A percentile compares a stretch with the other conserved stretches of the same genome.
These are phyloP conservation scores for Platanista minor DNA, from an alignment of 2,113 vertebrate genomes.

Conservation along the genomic window DNA sequence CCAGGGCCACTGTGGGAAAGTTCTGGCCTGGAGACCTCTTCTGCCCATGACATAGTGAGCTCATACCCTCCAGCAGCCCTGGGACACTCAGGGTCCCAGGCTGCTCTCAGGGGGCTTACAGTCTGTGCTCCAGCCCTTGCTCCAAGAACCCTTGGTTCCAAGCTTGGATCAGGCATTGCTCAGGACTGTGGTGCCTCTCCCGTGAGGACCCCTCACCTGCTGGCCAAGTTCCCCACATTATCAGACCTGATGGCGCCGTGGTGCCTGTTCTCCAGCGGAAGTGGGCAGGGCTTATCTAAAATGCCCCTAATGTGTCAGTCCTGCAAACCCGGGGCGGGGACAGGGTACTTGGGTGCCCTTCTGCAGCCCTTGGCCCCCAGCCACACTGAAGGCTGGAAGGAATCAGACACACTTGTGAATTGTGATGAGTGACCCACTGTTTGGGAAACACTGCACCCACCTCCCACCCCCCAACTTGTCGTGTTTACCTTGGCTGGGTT, in stretches of 20 bases:
- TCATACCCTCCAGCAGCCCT: neutral
- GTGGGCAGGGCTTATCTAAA: neutral
- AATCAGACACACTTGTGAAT: neutral
- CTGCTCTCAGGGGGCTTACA: neutral
- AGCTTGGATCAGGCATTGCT: neutral
- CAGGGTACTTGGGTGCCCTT: neutral
- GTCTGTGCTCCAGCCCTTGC: neutral
- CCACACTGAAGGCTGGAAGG: neutral
- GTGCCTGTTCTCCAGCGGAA: neutral
- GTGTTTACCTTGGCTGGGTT: neutral
- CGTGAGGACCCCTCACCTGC: neutral
- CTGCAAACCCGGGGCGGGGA: neutral
- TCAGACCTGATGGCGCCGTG: accelerated
- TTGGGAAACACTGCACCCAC: neutral
- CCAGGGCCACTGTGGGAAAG: neutral
- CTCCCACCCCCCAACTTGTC: neutral
- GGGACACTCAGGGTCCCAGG: accelerated
- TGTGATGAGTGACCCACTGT: neutral
- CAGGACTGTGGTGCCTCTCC: neutral
- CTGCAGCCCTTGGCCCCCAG: neutral
- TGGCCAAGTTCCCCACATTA: accelerated
- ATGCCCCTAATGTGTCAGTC: too few relatives aligned
- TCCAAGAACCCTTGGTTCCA: too few relatives aligned
- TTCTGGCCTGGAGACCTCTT: too few relatives aligned
- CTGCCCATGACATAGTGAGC: neutral